These are phyloP conservation scores for Sternotherus odoratus DNA, from an alignment of 2,797 vertebrate genomes.

Conservation along the genomic window DNA sequence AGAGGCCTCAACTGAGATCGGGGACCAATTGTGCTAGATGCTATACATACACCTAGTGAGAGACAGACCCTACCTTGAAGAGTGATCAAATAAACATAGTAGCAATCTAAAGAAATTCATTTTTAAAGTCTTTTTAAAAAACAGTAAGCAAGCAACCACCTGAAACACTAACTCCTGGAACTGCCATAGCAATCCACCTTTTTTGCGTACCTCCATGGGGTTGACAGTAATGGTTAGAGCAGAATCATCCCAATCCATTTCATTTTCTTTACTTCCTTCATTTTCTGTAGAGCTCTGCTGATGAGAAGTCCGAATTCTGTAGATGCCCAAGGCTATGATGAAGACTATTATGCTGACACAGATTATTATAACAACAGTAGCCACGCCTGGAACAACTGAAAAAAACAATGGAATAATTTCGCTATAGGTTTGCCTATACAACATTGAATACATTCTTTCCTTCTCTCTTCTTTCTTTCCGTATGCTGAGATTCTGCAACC, in stretches of 20 bases:
- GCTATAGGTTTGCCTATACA: neutral
- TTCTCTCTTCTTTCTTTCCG: neutral
- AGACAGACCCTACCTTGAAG: neutral
- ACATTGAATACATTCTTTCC: neutral
- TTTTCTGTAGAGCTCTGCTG: conserved; percentile 83
- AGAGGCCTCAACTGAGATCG: neutral
- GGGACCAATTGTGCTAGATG: fast-evolving
- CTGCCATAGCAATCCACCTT: fast-evolving
- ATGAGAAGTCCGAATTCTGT: conserved; percentile 87
- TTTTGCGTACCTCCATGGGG: conserved; percentile 91
- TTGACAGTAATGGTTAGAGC: conserved; percentile 95
- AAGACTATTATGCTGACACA: conserved; percentile 91
- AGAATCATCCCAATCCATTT: conserved; percentile 91
- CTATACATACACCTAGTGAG: neutral
- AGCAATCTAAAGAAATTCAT: neutral
- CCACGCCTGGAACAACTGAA: conserved; percentile 89
- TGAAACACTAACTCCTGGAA: neutral
- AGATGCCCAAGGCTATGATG: conserved; percentile 89
- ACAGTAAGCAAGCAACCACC: neutral
- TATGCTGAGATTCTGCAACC: neutral
- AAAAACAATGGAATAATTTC: neutral
- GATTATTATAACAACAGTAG: conserved; percentile 88
- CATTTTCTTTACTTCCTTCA: conserved; percentile 83
- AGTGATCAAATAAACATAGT: neutral
- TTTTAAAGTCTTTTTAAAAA: neutral